Evolutionary conservation across 2,113 vertebrate species (phyloP), one percentile per base, ranked within the genome.

Genomic region (Corythaeola cristata): DNA sequence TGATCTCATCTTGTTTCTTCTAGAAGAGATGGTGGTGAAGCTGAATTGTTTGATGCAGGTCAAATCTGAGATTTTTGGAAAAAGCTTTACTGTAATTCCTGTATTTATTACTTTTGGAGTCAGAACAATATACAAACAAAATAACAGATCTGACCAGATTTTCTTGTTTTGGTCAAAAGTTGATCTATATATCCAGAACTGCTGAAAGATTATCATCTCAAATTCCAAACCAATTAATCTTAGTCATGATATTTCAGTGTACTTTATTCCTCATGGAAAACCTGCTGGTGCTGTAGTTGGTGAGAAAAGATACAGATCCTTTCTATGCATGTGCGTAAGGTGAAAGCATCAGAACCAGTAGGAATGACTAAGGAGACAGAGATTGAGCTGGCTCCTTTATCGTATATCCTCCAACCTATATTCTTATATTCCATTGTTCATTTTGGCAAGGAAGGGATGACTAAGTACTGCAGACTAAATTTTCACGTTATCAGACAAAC

Each of bases 1-100:
- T 75, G 49, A 69, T 82, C 95, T 89, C 66, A 83, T 79, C 66
- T 39, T 60, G 28, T 88, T 90, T 72, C 77, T 79, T 84, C 37
- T 67, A 35, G 50, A 86, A 74, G 68, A 77, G 52, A 33, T n/a
- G 15, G 32, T 33, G 45, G 21, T 45, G 76, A 82, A 83, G 50
- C 71, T 74, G 37, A 55, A 90, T 45, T 35, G 41, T 71, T 84
- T 92, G 27, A 4, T 4, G 22, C 53, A 32, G 37, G 45, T 92
- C 59, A 86, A 79, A 53, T 44, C 15, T 58, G 52, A 85, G 45
- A 32, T 72, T 66, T 92, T 88, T 37, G 11, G 33, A 7, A 56
- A 73, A 88, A 88, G 5, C 16, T 50, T 88, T 73, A 26, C 35
- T 73, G 5, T 66, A 45, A 53, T 94, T 85, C 50, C 35, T n/a